Base-by-base conservation (phyloP, 2,797 vertebrate species). In the Alosa sapidissima region DNA sequence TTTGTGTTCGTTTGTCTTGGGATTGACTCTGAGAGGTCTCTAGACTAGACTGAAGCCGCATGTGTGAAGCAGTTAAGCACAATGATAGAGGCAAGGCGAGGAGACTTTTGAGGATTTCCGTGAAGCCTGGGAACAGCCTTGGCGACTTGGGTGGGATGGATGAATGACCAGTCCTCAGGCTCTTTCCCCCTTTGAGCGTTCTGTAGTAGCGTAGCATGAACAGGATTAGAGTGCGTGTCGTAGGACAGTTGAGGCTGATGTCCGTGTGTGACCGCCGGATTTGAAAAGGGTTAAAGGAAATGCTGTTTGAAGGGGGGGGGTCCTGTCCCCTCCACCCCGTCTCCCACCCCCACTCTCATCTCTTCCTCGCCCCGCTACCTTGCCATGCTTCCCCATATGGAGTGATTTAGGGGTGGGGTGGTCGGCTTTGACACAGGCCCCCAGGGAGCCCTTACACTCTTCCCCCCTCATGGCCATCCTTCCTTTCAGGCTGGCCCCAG, bases 341-440 rank as follows among this genome's bases (percentile, higher is more conserved):
- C 28, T 28, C 28, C 28, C 28, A 28, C 28, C 28, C 92, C 90
- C 55, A 82, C 90, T 91, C 91, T 24, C 62, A 6, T 21, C n/a
- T 24, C 54, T 5, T 28, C 58, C 21, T 10, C 60, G 19, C 6
- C n/a, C 60, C 10, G 8, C n/a, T 24, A 1, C 24, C 62, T 68
- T 28, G 24, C 62, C 28, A 28, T 68, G 88, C 87, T 90, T 92
- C 92, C 92, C 92, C 93, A 95, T 93, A 93, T 94, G 92, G 93
- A 93, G 91, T 93, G 93, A 95, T 95, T 95, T 94, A 95, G 88
- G 91, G 89, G 89, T 90, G 89, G 28, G 90, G 88, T 89, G 86
- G 60, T 93, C 90, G 14, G 36, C 68, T 75, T 14, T 6, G 33
- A 75, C 88, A 90, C 86, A 62, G 86, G 83, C 85, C 93, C 91